Conservation (phyloP, 1,140 invertebrate genomes). For the Brachionus rotundiformis region DNA sequence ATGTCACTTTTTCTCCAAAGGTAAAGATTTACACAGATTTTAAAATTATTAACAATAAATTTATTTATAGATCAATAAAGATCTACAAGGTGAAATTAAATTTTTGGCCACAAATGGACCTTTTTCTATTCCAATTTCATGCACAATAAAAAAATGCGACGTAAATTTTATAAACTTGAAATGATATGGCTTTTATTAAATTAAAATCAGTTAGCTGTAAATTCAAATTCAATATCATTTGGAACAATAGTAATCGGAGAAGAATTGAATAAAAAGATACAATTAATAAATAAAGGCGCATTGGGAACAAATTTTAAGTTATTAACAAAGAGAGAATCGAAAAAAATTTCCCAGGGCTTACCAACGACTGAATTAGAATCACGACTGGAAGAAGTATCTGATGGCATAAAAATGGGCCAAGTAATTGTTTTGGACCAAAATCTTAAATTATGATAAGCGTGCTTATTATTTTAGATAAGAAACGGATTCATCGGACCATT, state of each 20-base stretch:
- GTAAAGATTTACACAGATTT: conserved; percentile 56
- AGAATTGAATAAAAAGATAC: conserved; percentile 59
- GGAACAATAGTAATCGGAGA: conserved; percentile 63
- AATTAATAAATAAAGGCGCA: conserved; percentile 61
- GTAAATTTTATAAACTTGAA: no score
- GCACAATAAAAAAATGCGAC: conserved; percentile 64
- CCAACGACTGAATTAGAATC: conserved; percentile 27
- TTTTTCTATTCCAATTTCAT: conserved; percentile 61
- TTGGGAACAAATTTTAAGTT: conserved; percentile 60
- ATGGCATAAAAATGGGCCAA: background rate
- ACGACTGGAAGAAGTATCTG: conserved; percentile 1
- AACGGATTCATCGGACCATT: conserved; percentile 35
- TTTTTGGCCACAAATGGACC: conserved; percentile 63
- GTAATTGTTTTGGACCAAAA: background rate
- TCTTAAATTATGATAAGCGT: background rate
- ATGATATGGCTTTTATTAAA: no score
- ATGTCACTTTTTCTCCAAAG: conserved; percentile 64
- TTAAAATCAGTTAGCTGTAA: conserved; percentile 57
- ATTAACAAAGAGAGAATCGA: background rate
- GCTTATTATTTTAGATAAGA: background rate
- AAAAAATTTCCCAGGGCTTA: background rate
- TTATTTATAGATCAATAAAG: conserved; percentile 63
- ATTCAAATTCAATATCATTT: conserved; percentile 58
- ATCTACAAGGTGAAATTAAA: conserved; percentile 61
- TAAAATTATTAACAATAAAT: no score